Base-by-base conservation (phyloP, 2,888 invertebrate species). In the Helobdella robusta region DNA sequence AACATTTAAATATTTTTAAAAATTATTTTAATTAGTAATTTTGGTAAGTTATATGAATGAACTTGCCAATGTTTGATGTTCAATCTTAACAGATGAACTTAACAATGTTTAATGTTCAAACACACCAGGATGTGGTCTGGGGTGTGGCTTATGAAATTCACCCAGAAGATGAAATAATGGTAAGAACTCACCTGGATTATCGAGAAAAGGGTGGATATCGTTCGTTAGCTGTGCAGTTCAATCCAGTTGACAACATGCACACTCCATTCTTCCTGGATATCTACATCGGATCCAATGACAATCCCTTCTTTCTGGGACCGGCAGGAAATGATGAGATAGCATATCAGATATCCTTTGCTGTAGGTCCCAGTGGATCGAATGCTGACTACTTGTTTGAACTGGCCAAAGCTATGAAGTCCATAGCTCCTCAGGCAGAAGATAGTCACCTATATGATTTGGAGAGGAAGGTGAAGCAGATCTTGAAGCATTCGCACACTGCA, bases 171-270 rank as follows among this genome's bases (percentile, higher is more conserved):
- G 84, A 74, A 25, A 73, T 75, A 8, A 78, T 82, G 68, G 92
- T 94, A 0, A 83, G 87, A 0, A 82, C 85, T 62, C 89, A 94
- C 77, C 82, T 97, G 71, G 93, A 95, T 77, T 87, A 84, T 75
- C 83, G 95, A 74, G 95, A 97, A 80, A 91, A 91, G 77, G 91
- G 89, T 79, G 95, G 95, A 11, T 97, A 97, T 76, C 82, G 85
- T 63, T 85, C 87, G 72, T 84, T 83, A 75, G 81, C 79, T 4
- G 84, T 89, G 0, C 81, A 82, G 64, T 95, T 95, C 77, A 81
- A 87, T 76, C 89, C 91, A 0, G 70, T 73, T n/a, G 72, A 75
- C 20, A 15, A 28, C 32, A 67, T 70, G 36, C 56, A 59, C 23
- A 23, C 62, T 11, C 85, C 87, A 20, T 87, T 89, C 77, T 79